Evolutionary conservation across 2,797 vertebrate genomes (phyloP), one percentile per base, ranked within the genome.

Genomic region (Lithobates pipiens): DNA sequence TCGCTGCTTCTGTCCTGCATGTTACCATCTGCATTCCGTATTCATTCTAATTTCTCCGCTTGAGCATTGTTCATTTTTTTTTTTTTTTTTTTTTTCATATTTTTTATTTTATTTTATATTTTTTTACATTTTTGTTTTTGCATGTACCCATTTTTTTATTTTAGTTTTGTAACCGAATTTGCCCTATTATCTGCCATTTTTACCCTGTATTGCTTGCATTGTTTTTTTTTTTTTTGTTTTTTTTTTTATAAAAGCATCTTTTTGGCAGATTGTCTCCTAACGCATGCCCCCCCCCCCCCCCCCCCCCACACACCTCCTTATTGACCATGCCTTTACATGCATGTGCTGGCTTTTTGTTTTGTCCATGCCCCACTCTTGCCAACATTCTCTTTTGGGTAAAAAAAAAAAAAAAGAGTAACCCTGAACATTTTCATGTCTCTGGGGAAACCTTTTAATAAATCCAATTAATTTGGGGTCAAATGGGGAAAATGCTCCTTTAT

Each of bases 141-240:
- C 65, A 67, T 67, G 65, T 67, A 67, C 63, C 63, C 63, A 67
- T 3, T 67, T 25, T 67, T 67, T n/a, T n/a, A n/a, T n/a, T n/a
- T n/a, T n/a, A n/a, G n/a, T n/a, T 67, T 25, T 63, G 10, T 25
- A 21, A 21, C 23, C 23, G 0, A 61, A n/a, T 65, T 9, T 25
- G 21, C 23, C 61, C 10, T 10, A 10, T 63, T 10, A 11, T 23
- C 7, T 25, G 3, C 3, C 23, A 11, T 11, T 65, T 15, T 67
- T 67, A 61, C 21, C 21, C 10, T 23, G 18, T 9, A 61, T 23
- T 7, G 6, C 54, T 7, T 61, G 54, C 54, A 61, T 21, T 0
- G 1, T 1, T 67, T 15, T 27, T 3, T 67, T 67, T 67, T 67
- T 29, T 67, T 67, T 67, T 67, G n/a, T n/a, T 1, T 67, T 15